These are phyloP conservation scores for Drosophila quinaria DNA, from an alignment of 2,888 invertebrate genomes.

Conservation along the genomic window DNA sequence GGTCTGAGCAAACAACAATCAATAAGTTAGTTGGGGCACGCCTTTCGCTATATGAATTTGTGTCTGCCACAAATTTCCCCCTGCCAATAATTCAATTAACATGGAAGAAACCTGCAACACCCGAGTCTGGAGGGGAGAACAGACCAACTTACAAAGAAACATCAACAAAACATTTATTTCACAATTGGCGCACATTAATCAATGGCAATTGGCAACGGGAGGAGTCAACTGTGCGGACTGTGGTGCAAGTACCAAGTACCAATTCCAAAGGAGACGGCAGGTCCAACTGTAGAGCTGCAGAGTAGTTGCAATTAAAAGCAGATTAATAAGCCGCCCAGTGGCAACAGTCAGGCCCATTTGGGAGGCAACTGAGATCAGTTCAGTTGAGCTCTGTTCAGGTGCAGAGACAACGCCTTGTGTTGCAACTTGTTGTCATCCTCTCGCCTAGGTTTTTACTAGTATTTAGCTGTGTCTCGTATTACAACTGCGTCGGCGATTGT, in stretches of 20 bases:
- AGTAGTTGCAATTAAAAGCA: conserved; percentile 82
- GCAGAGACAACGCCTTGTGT: conserved; percentile 48
- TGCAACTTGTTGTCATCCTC: conserved; percentile 59
- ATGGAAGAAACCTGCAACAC: conserved; percentile 58
- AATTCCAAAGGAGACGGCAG: conserved; percentile 1
- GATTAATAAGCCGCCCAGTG: conserved; percentile 82
- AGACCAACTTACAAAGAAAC: conserved; percentile 30
- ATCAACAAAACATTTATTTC: conserved; percentile 82
- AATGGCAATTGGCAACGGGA: conserved; percentile 56
- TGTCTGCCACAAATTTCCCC: conserved; percentile 70
- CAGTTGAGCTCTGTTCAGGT: conserved; percentile 29
- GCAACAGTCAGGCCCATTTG: conserved; percentile 16
- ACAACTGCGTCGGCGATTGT: conserved; percentile 53
- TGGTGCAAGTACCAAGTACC: conserved; percentile 57
- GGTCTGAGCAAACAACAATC: conserved; percentile 67
- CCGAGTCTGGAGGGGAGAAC: conserved; percentile 20
- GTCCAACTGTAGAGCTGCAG: conserved; percentile 35
- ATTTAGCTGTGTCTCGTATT: conserved; percentile 47
- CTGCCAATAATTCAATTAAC: conserved; percentile 80
- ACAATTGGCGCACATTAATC: conserved; percentile 81
- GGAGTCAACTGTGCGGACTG: conserved; percentile 30
- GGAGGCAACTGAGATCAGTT: conserved; percentile 21
- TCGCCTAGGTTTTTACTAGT: conserved; percentile 31
- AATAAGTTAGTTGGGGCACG: conserved; percentile 60
- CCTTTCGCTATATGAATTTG: conserved; percentile 55